Evolutionary conservation across 1,140 invertebrate species (phyloP).

Genomic region (Condylostylus longicornis): DNA sequence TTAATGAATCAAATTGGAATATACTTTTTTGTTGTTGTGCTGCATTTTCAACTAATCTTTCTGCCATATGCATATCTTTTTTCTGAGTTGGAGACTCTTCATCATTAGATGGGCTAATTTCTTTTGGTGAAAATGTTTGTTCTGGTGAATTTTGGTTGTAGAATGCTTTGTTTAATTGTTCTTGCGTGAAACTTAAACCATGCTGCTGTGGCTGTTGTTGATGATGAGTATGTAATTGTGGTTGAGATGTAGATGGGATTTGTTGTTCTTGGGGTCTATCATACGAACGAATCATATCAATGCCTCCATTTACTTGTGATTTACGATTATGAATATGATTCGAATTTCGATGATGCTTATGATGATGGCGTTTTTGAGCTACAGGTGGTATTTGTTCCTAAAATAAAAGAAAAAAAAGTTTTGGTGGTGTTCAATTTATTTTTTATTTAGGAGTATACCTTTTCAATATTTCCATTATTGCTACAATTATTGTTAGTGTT

Average conservation of each 20-base stretch:
- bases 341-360: constrained; percentile 2
- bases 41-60: constrained; percentile 27
- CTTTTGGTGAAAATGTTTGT: constrained; percentile 2
- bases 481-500: no score
- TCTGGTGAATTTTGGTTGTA: constrained; percentile 4
- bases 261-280: neutral
- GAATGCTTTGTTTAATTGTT: constrained; percentile 4
- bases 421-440: neutral
- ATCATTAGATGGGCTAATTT: neutral
- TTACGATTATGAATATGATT: constrained; percentile 1
- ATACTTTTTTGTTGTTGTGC: constrained; percentile 29
- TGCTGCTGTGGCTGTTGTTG: no score
- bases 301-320: constrained; percentile 2
- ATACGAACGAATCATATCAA: constrained; percentile 1
- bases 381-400: neutral
- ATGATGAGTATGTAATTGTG: neutral
- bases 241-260: no score
- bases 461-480: neutral
- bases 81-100: neutral
- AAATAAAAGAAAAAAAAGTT: neutral
- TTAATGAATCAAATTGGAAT: constrained; percentile 31
- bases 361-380: constrained; percentile 1
- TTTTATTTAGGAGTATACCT: neutral
- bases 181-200: constrained; percentile 4
- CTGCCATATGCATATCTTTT: constrained; percentile 26